phyloP scores from a whole-genome alignment of 2,888 invertebrate species.

The Andrena fulva region DNA sequence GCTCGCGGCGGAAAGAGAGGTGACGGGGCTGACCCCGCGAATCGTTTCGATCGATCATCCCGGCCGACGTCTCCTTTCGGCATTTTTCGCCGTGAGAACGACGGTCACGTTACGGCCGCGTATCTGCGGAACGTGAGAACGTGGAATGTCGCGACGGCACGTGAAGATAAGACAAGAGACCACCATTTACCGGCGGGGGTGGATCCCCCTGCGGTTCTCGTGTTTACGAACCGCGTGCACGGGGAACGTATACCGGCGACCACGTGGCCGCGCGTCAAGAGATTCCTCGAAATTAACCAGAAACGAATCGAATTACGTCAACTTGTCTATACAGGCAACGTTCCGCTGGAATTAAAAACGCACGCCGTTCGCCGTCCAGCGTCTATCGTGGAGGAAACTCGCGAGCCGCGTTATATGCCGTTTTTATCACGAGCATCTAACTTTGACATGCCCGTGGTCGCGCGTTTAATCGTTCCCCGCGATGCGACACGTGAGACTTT shows the following conservation, averaged over 20 bases:
- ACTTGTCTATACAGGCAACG: background rate
- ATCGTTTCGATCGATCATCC: conserved; percentile 11
- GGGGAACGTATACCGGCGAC: conserved; percentile 23
- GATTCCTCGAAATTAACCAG: background rate
- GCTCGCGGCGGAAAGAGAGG: background rate
- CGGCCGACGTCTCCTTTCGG: background rate
- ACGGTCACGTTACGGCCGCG: conserved; percentile 41
- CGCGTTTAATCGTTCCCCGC: background rate
- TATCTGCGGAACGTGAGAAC: conserved; percentile 63
- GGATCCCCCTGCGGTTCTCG: conserved; percentile 27
- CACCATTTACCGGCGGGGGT: conserved; percentile 51
- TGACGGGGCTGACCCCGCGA: background rate
- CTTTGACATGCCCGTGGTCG: background rate
- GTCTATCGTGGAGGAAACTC: background rate
- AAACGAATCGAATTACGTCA: conserved; percentile 11
- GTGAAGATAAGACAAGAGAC: conserved; percentile 66
- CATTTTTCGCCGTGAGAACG: conserved; percentile 57
- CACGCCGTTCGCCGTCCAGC: background rate
- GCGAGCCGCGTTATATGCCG: background rate
- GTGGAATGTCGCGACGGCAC: conserved; percentile 60
- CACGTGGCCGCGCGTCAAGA: conserved; percentile 39
- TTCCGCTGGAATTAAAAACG: background rate
- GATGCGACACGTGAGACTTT: background rate
- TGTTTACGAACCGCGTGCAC: conserved; percentile 58
- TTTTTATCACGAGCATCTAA: background rate